Evolutionary conservation across 2,113 vertebrate genomes (phyloP).

Genomic region (Prionailurus viverrinus): DNA sequence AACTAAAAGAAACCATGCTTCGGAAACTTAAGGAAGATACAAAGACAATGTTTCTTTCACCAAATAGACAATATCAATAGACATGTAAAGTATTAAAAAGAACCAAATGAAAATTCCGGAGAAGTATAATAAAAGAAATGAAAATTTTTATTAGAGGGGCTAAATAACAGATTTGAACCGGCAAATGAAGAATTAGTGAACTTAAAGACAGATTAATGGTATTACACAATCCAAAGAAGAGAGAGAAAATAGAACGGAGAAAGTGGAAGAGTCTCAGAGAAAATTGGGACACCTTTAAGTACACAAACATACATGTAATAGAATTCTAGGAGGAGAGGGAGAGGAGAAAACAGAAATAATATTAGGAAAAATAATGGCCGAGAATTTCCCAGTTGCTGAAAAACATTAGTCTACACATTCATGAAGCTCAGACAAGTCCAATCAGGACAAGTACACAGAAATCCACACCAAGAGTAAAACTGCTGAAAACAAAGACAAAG

Average conservation of each 20-base stretch:
- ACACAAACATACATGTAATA: background rate
- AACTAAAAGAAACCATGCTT: background rate
- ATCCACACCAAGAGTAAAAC: background rate
- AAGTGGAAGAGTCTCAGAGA: background rate
- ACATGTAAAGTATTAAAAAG: conserved; percentile 11
- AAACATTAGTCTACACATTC: background rate
- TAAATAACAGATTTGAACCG: background rate
- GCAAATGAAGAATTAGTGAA: background rate
- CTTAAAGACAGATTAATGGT: background rate
- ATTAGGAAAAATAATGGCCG: conserved; percentile 3
- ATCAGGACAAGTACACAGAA: background rate
- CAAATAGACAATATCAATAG: background rate
- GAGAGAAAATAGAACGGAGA: background rate
- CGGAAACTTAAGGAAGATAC: background rate
- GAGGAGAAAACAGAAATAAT: background rate
- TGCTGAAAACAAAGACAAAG: background rate
- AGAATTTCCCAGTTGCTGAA: background rate
- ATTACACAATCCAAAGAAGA: background rate
- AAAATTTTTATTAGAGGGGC: background rate
- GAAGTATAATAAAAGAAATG: background rate
- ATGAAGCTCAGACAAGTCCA: background rate
- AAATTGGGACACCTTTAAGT: background rate
- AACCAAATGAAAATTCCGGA: background rate
- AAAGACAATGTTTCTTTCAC: background rate
- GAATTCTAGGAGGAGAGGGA: background rate